phyloP scores from a whole-genome alignment of 2,797 vertebrate genomes.

The Notamacropus eugenii region DNA sequence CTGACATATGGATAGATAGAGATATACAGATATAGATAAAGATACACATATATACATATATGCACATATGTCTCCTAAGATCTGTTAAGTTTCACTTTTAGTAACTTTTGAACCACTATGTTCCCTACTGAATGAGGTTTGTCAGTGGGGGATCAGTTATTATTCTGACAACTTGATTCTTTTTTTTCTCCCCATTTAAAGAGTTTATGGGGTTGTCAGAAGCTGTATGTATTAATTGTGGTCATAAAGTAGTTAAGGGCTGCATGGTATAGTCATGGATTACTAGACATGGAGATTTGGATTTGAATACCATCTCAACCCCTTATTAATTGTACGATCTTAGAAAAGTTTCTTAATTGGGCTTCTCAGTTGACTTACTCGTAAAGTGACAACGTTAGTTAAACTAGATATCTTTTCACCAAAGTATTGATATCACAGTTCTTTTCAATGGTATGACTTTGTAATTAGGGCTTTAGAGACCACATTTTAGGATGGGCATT shows the following conservation, averaged over 20 bases:
- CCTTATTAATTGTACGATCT: not conserved
- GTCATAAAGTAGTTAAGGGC: constrained; percentile 44
- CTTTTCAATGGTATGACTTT: not conserved
- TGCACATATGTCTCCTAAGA: not conserved
- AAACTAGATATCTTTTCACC: not conserved
- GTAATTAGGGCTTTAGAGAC: not conserved
- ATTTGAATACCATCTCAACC: not conserved
- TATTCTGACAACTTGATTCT: not conserved
- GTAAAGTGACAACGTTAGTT: not conserved
- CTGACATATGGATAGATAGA: not conserved
- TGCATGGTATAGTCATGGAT: not conserved
- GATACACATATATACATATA: not conserved
- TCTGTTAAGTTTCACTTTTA: constrained; percentile 1
- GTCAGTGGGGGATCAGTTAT: not conserved
- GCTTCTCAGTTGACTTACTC: not conserved
- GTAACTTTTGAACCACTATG: not conserved
- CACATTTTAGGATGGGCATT: not conserved
- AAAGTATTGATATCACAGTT: not conserved
- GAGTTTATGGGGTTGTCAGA: constrained; percentile 48
- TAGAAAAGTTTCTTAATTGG: not conserved
- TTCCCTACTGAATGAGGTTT: constrained; percentile 3
- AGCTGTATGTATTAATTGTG: constrained; percentile 66
- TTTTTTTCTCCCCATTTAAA: not conserved
- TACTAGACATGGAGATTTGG: not conserved
- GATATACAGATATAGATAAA: not conserved